phyloP scores from a whole-genome alignment of 2,888 invertebrate genomes.

The Mongoloraphidia duomilia region DNA sequence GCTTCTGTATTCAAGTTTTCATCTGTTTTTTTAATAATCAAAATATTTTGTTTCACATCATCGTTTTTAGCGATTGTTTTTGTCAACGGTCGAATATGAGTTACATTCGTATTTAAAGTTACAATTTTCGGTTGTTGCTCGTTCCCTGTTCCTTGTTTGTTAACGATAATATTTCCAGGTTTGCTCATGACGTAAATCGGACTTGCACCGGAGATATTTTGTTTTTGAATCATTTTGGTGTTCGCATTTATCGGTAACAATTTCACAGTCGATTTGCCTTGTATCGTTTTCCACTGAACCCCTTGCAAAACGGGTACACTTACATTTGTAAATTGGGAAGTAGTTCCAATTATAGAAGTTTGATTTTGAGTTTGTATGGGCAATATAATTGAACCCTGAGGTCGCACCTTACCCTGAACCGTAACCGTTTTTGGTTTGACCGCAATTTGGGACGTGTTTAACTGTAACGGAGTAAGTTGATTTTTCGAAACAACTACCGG shows the following conservation, averaged over 20 bases:
- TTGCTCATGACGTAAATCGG: slow-evolving; percentile 6
- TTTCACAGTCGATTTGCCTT: slow-evolving; percentile 28
- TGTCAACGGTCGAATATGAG: slow-evolving; percentile 20
- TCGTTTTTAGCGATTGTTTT: background rate
- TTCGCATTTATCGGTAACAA: slow-evolving; percentile 26
- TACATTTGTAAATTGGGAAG: slow-evolving; percentile 2
- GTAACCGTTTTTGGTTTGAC: slow-evolving; percentile 27
- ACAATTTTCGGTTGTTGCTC: too few relatives aligned
- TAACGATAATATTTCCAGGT: slow-evolving; percentile 4
- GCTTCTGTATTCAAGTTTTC: too few relatives aligned
- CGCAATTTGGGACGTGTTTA: slow-evolving; percentile 14
- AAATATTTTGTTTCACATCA: slow-evolving; percentile 1
- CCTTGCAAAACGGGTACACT: slow-evolving; percentile 7
- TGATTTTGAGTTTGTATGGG: slow-evolving; percentile 2
- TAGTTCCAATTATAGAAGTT: background rate
- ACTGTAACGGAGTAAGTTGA: slow-evolving; percentile 4
- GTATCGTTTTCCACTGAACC: slow-evolving; percentile 26
- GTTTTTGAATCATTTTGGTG: slow-evolving; percentile 9
- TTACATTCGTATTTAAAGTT: background rate
- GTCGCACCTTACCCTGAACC: slow-evolving; percentile 12
- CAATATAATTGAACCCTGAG: slow-evolving; percentile 6
- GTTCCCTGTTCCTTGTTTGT: background rate
- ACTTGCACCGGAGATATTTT: background rate
- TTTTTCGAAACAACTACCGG: slow-evolving; percentile 6
- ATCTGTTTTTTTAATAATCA: slow-evolving; percentile 1